These are phyloP conservation scores for Leptinotarsa juncta DNA, from an alignment of 2,888 invertebrate genomes.

Conservation along the genomic window DNA sequence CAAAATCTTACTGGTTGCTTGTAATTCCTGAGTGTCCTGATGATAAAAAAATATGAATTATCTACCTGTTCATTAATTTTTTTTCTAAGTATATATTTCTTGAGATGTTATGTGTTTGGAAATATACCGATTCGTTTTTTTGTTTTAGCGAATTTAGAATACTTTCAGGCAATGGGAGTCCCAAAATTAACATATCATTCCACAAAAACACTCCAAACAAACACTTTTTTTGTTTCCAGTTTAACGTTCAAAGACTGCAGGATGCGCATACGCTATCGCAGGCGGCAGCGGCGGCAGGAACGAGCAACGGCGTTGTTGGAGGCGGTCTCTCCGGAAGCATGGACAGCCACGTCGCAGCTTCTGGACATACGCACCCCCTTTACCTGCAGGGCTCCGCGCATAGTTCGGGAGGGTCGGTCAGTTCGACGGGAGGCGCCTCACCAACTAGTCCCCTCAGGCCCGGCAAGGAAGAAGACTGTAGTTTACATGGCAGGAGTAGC, in stretches of 20 bases:
- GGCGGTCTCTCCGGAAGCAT: conserved; percentile 47
- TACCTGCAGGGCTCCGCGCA: conserved; percentile 62
- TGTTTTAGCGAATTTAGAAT: too few species aligned
- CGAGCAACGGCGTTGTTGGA: conserved; percentile 47
- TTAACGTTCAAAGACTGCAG: conserved; percentile 66
- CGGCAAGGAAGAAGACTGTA: conserved; percentile 75
- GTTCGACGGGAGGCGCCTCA: conserved; percentile 65
- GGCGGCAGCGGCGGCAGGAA: conserved; percentile 56
- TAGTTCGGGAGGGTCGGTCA: conserved; percentile 65
- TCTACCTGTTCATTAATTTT: too few species aligned
- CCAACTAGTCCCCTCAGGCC: conserved; percentile 66
- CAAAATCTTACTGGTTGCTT: too few species aligned
- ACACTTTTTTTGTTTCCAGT: conserved; percentile 59
- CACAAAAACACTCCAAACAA: too few species aligned
- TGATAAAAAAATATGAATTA: too few species aligned
- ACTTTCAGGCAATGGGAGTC: too few species aligned
- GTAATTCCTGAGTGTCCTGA: too few species aligned
- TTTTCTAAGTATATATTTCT: too few species aligned
- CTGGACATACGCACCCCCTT: conserved; percentile 57
- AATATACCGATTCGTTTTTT: too few species aligned
- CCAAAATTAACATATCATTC: too few species aligned
- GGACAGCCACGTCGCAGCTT: conserved; percentile 49
- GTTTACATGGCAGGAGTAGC: conserved; percentile 72
- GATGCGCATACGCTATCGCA: conserved; percentile 64
- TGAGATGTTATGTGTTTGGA: too few species aligned